Evolutionary conservation across 2,797 vertebrate species (phyloP).

Genomic region (Scolopax rusticola): DNA sequence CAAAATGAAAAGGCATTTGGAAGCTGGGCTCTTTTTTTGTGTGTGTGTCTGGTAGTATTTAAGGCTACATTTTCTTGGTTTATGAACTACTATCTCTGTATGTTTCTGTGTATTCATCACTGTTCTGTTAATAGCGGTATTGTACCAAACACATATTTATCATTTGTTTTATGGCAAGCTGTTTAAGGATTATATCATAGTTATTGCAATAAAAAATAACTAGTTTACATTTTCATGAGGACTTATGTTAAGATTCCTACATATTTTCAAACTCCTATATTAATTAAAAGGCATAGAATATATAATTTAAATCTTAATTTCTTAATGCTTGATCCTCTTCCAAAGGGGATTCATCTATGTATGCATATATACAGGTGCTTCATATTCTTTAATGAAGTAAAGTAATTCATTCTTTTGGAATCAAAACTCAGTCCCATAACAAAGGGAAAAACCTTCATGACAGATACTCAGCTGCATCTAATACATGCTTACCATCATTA

Average conservation of each 20-base stretch:
- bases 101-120: not conserved
- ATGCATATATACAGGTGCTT: not conserved
- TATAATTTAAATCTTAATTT: not conserved
- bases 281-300: not conserved
- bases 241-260: not conserved
- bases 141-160: not conserved
- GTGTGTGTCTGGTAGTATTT: not conserved
- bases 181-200: not conserved
- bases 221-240: not conserved
- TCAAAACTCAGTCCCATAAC: not conserved
- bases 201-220: not conserved
- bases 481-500: not conserved
- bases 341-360: not conserved
- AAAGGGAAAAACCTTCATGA: not conserved
- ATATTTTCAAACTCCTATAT: not conserved
- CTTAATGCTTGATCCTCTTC: not conserved
- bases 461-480: not conserved
- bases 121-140: not conserved
- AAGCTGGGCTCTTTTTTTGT: not conserved
- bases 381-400: not conserved
- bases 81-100: not conserved
- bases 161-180: not conserved
- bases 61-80: not conserved
- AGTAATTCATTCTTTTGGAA: not conserved
- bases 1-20: not conserved